These are phyloP conservation scores for Myiozetetes cayanensis DNA, from an alignment of 2,113 vertebrate species.

Conservation along the genomic window DNA sequence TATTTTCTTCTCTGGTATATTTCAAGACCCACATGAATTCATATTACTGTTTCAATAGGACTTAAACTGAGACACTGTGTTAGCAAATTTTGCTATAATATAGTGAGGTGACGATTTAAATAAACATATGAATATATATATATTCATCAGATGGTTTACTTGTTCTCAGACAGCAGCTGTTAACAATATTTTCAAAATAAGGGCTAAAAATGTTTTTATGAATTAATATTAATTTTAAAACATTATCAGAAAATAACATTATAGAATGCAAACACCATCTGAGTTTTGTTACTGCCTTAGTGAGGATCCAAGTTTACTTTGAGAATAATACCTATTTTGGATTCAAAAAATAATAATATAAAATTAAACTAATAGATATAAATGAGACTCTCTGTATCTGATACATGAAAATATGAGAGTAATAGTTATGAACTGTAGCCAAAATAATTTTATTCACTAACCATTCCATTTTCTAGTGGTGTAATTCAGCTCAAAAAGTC, in stretches of 20 bases:
- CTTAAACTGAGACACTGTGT: not conserved
- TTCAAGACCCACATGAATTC: not conserved
- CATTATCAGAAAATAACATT: not conserved
- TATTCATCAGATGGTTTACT: not conserved
- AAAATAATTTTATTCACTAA: not conserved
- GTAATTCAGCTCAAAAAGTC: not conserved
- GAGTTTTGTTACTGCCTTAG: not conserved
- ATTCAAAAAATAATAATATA: not conserved
- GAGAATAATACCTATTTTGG: not conserved
- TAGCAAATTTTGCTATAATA: not conserved
- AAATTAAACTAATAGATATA: not conserved
- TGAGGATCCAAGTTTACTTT: not conserved
- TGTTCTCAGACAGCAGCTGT: not conserved
- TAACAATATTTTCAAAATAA: not conserved
- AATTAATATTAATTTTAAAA: not conserved
- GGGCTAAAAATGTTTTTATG: not conserved
- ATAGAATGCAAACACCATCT: not conserved
- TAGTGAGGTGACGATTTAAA: not conserved
- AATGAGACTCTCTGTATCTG: not conserved
- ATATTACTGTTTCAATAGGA: not conserved
- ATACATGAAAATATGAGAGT: not conserved
- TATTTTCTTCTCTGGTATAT: not conserved
- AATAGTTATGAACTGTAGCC: not conserved
- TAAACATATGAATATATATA: not conserved
- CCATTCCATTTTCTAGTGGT: not conserved